These are phyloP conservation scores for Helogale parvula DNA, from an alignment of 2,113 vertebrate species.

Conservation along the genomic window DNA sequence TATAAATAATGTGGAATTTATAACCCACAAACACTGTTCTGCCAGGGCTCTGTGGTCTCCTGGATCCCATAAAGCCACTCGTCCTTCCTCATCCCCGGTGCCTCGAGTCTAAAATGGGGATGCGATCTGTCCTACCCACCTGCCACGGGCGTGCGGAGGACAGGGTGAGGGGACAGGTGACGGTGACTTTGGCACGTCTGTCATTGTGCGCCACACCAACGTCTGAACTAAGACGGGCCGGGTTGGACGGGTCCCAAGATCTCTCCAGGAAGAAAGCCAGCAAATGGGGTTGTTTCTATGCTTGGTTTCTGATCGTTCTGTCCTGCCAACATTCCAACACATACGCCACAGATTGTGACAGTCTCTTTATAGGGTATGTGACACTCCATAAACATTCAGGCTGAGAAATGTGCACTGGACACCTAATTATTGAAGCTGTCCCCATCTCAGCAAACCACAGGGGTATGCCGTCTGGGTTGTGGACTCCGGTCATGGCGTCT, in stretches of 20 bases:
- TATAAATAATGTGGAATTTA: not conserved
- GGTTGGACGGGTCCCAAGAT: not conserved
- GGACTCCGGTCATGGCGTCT: rapidly evolving
- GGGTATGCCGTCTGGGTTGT: rapidly evolving
- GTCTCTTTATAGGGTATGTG: not conserved
- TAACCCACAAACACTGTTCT: not conserved
- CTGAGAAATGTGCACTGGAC: not conserved
- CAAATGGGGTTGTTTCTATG: not conserved
- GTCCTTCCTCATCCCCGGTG: not conserved
- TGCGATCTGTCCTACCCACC: not conserved
- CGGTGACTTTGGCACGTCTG: rapidly evolving
- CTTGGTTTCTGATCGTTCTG: not conserved
- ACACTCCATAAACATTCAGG: not conserved
- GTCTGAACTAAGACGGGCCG: rapidly evolving
- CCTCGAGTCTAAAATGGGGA: rapidly evolving
- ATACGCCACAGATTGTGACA: not conserved
- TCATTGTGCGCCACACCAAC: rapidly evolving
- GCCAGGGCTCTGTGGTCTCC: not conserved
- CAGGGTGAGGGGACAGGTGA: not conserved
- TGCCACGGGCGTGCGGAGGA: not conserved
- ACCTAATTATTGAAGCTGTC: not conserved
- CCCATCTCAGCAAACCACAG: rapidly evolving
- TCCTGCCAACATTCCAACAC: not conserved
- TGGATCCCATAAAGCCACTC: not conserved
- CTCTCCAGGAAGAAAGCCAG: not conserved